Percentiles rank a stretch among this genome's conserved stretches.
Evolutionary conservation across 2,113 vertebrate genomes (phyloP).

Genomic region (Pristiophorus japonicus): DNA sequence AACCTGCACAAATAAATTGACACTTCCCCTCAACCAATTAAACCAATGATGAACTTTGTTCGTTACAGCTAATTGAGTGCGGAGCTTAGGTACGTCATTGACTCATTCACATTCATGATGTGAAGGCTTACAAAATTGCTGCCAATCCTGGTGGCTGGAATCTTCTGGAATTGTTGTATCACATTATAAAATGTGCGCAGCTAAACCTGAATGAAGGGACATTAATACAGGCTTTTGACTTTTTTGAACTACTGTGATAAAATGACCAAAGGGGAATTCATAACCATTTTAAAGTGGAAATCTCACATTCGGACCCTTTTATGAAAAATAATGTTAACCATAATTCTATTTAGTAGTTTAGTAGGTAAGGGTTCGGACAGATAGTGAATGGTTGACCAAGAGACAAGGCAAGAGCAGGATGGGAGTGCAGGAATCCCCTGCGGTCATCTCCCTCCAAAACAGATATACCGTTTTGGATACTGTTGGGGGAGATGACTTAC

Average conservation of each 20-base stretch:
- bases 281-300: neutral
- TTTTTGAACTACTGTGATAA: neutral
- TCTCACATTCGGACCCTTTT: neutral
- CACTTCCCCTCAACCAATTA: neutral
- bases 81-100: neutral
- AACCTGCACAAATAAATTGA: conserved; percentile 10
- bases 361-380: too few relatives aligned
- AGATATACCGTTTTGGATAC: too few relatives aligned
- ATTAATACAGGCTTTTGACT: neutral
- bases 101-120: neutral
- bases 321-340: neutral
- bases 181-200: neutral
- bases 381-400: too few relatives aligned
- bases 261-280: neutral
- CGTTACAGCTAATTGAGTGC: conserved; percentile 23
- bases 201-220: neutral
- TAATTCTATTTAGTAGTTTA: neutral
- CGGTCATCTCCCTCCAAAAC: too few relatives aligned
- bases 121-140: neutral
- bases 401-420: too few relatives aligned
- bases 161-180: neutral
- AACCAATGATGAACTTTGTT: conserved; percentile 12
- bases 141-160: neutral
- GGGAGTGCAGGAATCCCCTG: too few relatives aligned
- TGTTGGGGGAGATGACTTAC: too few relatives aligned